phyloP scores from a whole-genome alignment of 2,888 invertebrate genomes.

The Agrotis clavis region DNA sequence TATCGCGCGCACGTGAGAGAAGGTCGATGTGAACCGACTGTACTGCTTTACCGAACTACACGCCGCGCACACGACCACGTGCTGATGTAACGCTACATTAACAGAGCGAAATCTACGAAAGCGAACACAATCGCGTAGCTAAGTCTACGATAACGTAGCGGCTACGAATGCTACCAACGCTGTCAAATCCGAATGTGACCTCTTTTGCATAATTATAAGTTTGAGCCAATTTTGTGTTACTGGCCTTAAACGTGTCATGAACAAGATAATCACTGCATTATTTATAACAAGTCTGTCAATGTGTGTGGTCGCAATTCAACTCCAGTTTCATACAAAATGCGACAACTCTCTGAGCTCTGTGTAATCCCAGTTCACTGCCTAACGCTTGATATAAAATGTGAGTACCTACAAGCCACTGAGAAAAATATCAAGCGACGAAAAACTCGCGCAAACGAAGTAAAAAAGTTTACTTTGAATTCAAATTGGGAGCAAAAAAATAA shows the following conservation, averaged over 20 bases:
- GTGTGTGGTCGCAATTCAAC: not conserved
- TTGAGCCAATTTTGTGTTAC: not conserved
- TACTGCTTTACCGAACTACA: not conserved
- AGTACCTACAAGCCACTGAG: constrained; percentile 47
- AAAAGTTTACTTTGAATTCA: constrained; percentile 44
- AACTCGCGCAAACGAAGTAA: constrained; percentile 25
- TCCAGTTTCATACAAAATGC: constrained; percentile 4
- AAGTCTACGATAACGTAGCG: constrained; percentile 16
- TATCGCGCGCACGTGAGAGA: constrained; percentile 55
- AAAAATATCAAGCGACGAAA: constrained; percentile 44
- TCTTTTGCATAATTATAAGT: not conserved
- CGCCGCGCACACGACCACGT: not conserved
- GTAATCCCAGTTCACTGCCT: constrained; percentile 49
- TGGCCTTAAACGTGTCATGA: not conserved
- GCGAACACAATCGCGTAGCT: constrained; percentile 1
- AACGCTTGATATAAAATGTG: constrained; percentile 46
- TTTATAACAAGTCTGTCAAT: constrained; percentile 18
- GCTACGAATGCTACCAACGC: constrained; percentile 19
- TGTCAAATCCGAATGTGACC: not conserved
- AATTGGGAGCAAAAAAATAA: constrained; percentile 27
- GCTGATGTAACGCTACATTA: not conserved
- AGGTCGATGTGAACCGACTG: constrained; percentile 18
- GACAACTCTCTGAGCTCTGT: constrained; percentile 22
- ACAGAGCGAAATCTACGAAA: constrained; percentile 1
- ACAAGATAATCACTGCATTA: constrained; percentile 21